phyloP scores from a whole-genome alignment of 1,140 invertebrate genomes.

The Leptopilina clavipes region DNA sequence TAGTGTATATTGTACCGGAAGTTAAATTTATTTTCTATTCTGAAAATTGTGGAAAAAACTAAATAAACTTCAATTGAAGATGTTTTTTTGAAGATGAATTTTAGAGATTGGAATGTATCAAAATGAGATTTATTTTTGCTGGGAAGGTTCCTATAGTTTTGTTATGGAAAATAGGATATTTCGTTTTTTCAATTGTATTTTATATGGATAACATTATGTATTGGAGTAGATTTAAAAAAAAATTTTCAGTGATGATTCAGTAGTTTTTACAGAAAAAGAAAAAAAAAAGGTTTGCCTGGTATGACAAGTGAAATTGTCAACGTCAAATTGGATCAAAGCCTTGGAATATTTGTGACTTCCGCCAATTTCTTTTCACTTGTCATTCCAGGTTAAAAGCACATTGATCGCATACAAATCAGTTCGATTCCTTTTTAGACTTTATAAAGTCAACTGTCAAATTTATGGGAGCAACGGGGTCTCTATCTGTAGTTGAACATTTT shows the following conservation, averaged over 20 bases:
- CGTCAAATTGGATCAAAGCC: not conserved
- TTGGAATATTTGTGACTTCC: constrained; percentile 26
- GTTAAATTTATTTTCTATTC: too few species aligned
- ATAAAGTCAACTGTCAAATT: constrained; percentile 15
- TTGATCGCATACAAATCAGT: not conserved
- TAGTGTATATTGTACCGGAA: too few species aligned
- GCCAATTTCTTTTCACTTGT: constrained; percentile 11
- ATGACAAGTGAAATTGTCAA: constrained; percentile 10
- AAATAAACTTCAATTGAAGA: too few species aligned
- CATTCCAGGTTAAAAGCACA: not conserved
- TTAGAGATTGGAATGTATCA: too few species aligned
- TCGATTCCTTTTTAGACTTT: not conserved
- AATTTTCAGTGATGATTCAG: not conserved
- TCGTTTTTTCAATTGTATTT: too few species aligned
- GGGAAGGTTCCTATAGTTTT: too few species aligned
- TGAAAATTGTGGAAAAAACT: too few species aligned
- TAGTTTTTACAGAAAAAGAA: not conserved
- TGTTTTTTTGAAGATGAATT: too few species aligned
- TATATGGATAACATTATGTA: not conserved
- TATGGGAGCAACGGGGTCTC: constrained; percentile 15
- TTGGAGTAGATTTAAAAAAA: not conserved
- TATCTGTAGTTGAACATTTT: not conserved
- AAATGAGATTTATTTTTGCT: too few species aligned
- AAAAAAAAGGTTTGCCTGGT: too few species aligned
- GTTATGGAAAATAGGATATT: too few species aligned